Evolutionary conservation across 2,113 vertebrate species (phyloP), one percentile per base, ranked within the genome.

Genomic region (Vidua chalybeata): DNA sequence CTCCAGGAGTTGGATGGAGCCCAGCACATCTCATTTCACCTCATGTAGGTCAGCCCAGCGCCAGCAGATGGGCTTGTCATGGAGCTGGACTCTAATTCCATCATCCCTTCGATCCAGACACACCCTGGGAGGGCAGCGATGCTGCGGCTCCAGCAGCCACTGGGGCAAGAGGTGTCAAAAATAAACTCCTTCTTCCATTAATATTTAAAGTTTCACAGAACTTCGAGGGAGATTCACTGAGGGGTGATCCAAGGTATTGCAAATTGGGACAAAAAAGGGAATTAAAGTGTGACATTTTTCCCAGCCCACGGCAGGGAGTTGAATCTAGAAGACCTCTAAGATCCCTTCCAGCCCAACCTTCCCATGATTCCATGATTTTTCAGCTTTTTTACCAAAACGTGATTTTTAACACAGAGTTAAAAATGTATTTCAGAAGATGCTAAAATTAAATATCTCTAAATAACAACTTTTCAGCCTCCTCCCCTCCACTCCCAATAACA

Each of bases 81-180:
- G 73, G 93, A 90, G 86, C 84, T 52, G 89, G 93, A 69, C 91
- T 86, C 68, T 37, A 90, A 95, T 95, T 95, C 90, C 91, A 95
- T 94, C 94, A 88, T 23, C 61, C 22, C 55, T 56, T 76, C 4
- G 0, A 46, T 37, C 54, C 90, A 79, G 49, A 78, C 74, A 62
- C 30, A 0, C 20, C 24, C 37, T 20, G 21, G 9, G 37, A 61
- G 37, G 21, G 61, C 16, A 6, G 75, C 49, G 51, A 45, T 0
- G 7, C 66, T 45, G 66, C 2, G 2, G 62, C 26, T 71, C 62
- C 45, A 15, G 26, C 1, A 3, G 63, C 21, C 48, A 20, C 27
- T 0, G 16, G 43, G 39, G 48, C 52, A 46, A 35, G 52, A 46
- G 35, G 6, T 6, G 5, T 46, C 55, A 52, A 28, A 81, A 95